A percentile compares a stretch with the other conserved stretches of the same genome.
Conservation (phyloP, 2,113 vertebrate genomes). For the human region GRCh38 chr16:80380001-80380500, state of each 20-base stretch:
- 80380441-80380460: background rate
- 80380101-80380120: background rate
- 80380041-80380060: background rate
- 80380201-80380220: constrained; percentile 78
- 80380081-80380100: background rate
- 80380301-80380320: constrained; percentile 83
- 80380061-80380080: background rate
- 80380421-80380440: constrained; percentile 42
- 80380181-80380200: constrained; percentile 66
- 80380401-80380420: constrained; percentile 42
- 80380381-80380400: constrained; percentile 72
- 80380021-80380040: background rate
- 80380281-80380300: constrained; percentile 74
- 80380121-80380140: background rate
- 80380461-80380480: fast-evolving
- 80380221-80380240: constrained; percentile 82
- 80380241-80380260: constrained; percentile 54
- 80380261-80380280: constrained; percentile 60
- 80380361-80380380: constrained; percentile 76
- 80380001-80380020: fast-evolving
- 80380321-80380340: constrained; percentile 76
- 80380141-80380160: background rate
- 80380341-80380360: constrained; percentile 78
- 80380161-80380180: constrained; percentile 52
- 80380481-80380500: background rate